A percentile compares a stretch with the other conserved stretches of the same genome.
Conservation (phyloP, 2,888 invertebrate species). For the Melangyna quadrimaculata region DNA sequence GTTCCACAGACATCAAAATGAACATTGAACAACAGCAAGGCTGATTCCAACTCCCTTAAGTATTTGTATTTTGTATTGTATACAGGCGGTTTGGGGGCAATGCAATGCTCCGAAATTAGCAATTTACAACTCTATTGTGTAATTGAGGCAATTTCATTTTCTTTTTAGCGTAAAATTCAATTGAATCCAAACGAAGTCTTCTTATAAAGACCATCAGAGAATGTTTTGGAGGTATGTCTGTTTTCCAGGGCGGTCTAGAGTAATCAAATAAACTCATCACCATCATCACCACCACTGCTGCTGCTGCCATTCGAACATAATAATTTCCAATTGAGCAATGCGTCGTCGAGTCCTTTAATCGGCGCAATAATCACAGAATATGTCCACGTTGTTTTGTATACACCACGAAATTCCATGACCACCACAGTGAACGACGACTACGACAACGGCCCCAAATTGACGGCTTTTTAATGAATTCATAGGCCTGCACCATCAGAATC, state of each 20-base stretch:
- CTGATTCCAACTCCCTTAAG: slow-evolving; percentile 30
- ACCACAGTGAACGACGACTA: background rate
- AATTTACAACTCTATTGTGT: slow-evolving; percentile 61
- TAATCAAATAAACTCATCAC: slow-evolving; percentile 56
- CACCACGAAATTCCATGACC: background rate
- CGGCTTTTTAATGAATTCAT: slow-evolving; percentile 69
- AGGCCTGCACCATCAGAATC: slow-evolving; percentile 23
- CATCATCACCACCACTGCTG: background rate
- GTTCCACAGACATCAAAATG: slow-evolving; percentile 21
- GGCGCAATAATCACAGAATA: slow-evolving; percentile 53
- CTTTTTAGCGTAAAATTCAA: slow-evolving; percentile 62
- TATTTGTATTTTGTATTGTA: background rate
- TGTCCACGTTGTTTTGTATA: slow-evolving; percentile 29
- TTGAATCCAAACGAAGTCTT: slow-evolving; percentile 33
- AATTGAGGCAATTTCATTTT: slow-evolving; percentile 61
- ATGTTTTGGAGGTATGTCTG: background rate
- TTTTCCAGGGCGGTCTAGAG: background rate
- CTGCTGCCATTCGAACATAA: slow-evolving; percentile 15
- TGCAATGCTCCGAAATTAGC: slow-evolving; percentile 42
- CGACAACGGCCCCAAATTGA: slow-evolving; percentile 35
- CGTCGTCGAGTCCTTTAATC: slow-evolving; percentile 69
- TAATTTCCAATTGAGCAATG: slow-evolving; percentile 62
- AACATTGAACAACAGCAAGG: slow-evolving; percentile 34
- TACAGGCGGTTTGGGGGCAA: background rate
- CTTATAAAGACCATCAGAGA: background rate